Evolutionary conservation across 2,797 vertebrate species (phyloP).

Genomic region (Luscinia luscinia): DNA sequence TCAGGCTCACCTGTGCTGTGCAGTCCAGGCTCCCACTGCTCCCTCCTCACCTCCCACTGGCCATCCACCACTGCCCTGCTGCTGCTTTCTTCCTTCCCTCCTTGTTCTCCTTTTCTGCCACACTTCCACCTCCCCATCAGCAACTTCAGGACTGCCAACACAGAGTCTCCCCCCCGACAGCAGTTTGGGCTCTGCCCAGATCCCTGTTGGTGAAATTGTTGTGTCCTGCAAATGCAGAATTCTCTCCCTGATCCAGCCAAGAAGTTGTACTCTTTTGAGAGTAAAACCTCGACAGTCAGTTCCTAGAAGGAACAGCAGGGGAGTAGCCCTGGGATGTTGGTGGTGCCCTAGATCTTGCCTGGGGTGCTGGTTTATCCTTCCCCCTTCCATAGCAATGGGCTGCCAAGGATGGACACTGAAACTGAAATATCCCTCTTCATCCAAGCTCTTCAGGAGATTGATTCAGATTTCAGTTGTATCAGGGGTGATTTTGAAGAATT

Average conservation of each 20-base stretch:
- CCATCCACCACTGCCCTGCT: too few species aligned
- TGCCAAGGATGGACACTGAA: not conserved
- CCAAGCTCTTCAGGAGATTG: not conserved
- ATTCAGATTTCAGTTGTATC: not conserved
- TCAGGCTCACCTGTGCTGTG: not conserved
- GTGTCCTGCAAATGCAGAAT: not conserved
- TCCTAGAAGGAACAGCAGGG: fast-evolving
- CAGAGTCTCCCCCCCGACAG: not conserved
- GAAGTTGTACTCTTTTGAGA: not conserved
- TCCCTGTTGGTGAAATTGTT: not conserved
- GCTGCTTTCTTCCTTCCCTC: not conserved
- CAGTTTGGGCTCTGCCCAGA: not conserved
- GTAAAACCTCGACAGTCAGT: not conserved
- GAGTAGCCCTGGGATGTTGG: not conserved
- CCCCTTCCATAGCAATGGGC: not conserved
- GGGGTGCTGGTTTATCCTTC: not conserved
- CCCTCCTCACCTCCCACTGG: not conserved
- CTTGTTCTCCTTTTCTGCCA: not conserved
- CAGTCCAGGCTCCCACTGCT: not conserved
- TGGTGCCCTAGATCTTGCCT: not conserved
- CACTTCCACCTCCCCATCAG: not conserved
- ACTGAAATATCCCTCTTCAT: not conserved
- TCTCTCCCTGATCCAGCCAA: not conserved
- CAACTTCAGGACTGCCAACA: not conserved
- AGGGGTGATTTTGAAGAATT: not conserved